phyloP scores from a whole-genome alignment of 2,888 invertebrate species.

The Drosophila flavopinicola region DNA sequence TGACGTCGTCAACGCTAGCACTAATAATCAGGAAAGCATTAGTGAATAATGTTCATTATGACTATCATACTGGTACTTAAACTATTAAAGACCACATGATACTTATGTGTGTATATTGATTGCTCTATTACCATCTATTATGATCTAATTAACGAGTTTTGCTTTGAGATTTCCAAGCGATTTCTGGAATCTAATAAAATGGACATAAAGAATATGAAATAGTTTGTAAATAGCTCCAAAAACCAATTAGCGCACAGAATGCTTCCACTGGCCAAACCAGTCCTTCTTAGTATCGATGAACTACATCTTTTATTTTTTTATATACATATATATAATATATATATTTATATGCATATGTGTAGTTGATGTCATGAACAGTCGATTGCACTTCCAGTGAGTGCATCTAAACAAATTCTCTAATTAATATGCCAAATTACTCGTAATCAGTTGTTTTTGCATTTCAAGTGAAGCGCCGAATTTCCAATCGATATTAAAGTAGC shows the following conservation, averaged over 20 bases:
- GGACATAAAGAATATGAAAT: neutral
- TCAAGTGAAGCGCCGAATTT: conserved; percentile 8
- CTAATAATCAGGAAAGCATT: neutral
- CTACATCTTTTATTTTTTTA: neutral
- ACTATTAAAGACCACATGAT: neutral
- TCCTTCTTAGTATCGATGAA: neutral
- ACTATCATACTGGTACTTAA: conserved; percentile 19
- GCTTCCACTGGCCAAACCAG: no score
- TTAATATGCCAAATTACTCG: conserved; percentile 43
- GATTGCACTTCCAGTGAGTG: conserved; percentile 18
- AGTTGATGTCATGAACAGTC: conserved; percentile 25
- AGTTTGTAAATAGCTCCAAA: neutral
- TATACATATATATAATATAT: neutral
- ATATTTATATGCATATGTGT: neutral
- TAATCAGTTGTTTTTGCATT: conserved; percentile 29
- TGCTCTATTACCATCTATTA: neutral
- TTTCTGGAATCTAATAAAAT: neutral
- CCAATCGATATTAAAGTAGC: conserved; percentile 23
- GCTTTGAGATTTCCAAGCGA: neutral
- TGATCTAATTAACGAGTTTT: conserved; percentile 9
- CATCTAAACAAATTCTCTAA: conserved; percentile 35
- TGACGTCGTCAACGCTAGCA: conserved; percentile 7
- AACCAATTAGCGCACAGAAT: neutral
- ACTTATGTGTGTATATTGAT: neutral
- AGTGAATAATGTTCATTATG: conserved; percentile 1